Conservation (phyloP, 2,888 invertebrate genomes). For the Pheosia gnoma region DNA sequence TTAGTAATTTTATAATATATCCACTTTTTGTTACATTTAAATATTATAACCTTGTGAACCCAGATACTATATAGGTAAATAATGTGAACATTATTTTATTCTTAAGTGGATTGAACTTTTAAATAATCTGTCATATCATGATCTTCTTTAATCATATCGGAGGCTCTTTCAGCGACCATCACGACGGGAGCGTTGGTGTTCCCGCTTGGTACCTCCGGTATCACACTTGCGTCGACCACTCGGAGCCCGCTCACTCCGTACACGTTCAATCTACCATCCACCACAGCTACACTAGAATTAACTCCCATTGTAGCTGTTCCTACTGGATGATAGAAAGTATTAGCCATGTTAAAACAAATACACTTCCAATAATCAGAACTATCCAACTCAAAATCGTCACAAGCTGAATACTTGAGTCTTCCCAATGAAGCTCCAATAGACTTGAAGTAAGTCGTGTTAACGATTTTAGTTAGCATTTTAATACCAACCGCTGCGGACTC, state of each 20-base stretch:
- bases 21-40: too few relatives aligned
- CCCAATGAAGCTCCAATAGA: neutral
- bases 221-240: conserved; percentile 29
- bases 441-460: conserved; percentile 9
- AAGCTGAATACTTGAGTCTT: conserved; percentile 3
- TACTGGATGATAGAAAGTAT: conserved; percentile 1
- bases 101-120: neutral
- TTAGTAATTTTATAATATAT: too few relatives aligned
- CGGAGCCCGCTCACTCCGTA: conserved; percentile 65
- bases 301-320: conserved; percentile 3
- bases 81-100: too few relatives aligned
- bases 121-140: neutral
- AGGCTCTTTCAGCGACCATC: conserved; percentile 34
- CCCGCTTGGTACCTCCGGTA: conserved; percentile 26
- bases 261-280: conserved; percentile 70
- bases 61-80: too few relatives aligned
- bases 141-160: conserved; percentile 29
- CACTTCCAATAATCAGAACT: conserved; percentile 41
- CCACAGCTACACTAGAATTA: conserved; percentile 64
- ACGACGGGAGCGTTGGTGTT: conserved; percentile 31
- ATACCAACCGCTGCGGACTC: neutral
- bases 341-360: neutral
- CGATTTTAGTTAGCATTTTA: conserved; percentile 4
- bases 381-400: conserved; percentile 34
- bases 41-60: too few relatives aligned